These are phyloP conservation scores for Heliconius erato DNA, from an alignment of 2,888 invertebrate genomes.

Conservation along the genomic window DNA sequence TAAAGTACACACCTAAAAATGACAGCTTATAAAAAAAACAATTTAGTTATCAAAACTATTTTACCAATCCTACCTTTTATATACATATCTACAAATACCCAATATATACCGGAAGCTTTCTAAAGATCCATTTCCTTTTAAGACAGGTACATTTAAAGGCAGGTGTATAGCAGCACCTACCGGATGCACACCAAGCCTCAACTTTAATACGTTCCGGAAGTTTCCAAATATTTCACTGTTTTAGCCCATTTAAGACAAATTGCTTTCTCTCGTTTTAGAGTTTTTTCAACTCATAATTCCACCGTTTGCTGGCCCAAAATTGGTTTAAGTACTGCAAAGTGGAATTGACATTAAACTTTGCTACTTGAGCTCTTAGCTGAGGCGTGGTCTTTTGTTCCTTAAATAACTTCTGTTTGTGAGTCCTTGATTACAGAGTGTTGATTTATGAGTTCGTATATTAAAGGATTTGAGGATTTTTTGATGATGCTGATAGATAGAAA, in stretches of 20 bases:
- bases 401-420: neutral
- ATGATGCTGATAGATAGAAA: no score
- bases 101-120: neutral
- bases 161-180: slow-evolving; percentile 50
- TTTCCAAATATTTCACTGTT: slow-evolving; percentile 80
- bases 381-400: slow-evolving; percentile 9
- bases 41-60: no score
- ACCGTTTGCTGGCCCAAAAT: slow-evolving; percentile 64
- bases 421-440: neutral
- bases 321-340: slow-evolving; percentile 45
- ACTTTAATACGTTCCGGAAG: slow-evolving; percentile 78
- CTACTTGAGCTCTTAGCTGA: slow-evolving; percentile 33
- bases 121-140: slow-evolving; percentile 19
- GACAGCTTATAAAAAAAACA: no score
- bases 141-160: slow-evolving; percentile 43
- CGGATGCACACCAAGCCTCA: slow-evolving; percentile 55
- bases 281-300: slow-evolving; percentile 74
- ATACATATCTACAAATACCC: neutral
- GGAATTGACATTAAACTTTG: slow-evolving; percentile 39
- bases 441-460: neutral
- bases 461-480: neutral
- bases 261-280: slow-evolving; percentile 66
- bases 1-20: no score
- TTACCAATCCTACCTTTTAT: neutral
- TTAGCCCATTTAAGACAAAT: slow-evolving; percentile 80